Base-by-base conservation (phyloP, 2,113 vertebrate species). In the Colius striatus region DNA sequence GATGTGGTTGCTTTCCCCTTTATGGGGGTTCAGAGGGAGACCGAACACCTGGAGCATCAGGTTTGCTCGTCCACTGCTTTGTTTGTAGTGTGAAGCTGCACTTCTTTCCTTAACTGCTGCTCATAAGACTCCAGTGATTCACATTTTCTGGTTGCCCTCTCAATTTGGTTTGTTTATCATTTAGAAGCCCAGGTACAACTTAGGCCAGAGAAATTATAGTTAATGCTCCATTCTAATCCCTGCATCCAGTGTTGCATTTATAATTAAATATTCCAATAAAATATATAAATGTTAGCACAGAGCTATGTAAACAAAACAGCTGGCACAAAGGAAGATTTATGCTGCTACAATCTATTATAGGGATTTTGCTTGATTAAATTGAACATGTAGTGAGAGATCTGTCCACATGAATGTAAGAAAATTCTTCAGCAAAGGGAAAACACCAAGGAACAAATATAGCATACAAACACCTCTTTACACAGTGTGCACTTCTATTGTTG, bases 301-400 rank as follows among this genome's bases (percentile, higher is more conserved):
- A 29, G 27, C 51, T 85, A 50, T 29, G 16, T 27, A 83, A 83
- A 83, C 26, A 80, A 71, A 89, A 48, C 78, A 88, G 36, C 76
- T 87, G 73, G 48, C 66, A 90, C 62, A 87, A 84, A 92, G 41
- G 47, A 78, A 61, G 36, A 48, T 75, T 83, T 85, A 71, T 78
- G 70, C 53, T 50, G 14, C 29, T 81, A 53, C 27, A 50, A 6
- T 55, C 68, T 90, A 72, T 78, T 90, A 67, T 16, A 63, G 16
- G 80, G 57, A 80, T 92, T 95, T 89, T 90, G 5, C 23, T 78
- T 9, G 7, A 88, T 86, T 89, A 94, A 94, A 84, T 17, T 81
- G 81, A 95, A 73, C 43, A 75, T 29, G 60, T 23, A 78, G 80
- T 36, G 68, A 85, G 60, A 80, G 41, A 72, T 89, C 62, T 75